Base-by-base conservation (phyloP, 2,888 invertebrate genomes). In the Drosophila koepferae region DNA sequence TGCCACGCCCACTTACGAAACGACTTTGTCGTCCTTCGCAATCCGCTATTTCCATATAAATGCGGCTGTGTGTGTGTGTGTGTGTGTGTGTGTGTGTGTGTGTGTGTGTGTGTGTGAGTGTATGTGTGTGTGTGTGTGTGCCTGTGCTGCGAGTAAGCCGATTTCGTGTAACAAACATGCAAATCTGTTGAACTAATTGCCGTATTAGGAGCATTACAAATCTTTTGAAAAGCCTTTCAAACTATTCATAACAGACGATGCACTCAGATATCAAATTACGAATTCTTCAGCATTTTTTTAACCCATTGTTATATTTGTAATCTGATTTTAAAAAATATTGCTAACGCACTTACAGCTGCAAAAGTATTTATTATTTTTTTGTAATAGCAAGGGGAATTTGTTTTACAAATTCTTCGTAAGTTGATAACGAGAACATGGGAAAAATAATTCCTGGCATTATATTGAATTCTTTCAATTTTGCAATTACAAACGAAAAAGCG, bases 101-200 rank as follows among this genome's bases (percentile, higher is more conserved):
- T 48, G 40, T 44, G 53, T 62, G 14, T 41, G 54, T 56, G n/a
- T 34, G 43, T 43, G 18, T 44, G 53, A n/a, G n/a, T n/a, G n/a
- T n/a, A n/a, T n/a, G n/a, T n/a, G n/a, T n/a, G n/a, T 44, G 53
- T 62, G 14, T 41, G 54, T 56, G 16, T 34, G 43, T 43, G 18
- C 43, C n/a, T 63, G 23, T 60, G 56, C 40, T 31, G 64, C 59
- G 68, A 44, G 73, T 83, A 86, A 84, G 74, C 82, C 63, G 86
- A 82, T 78, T 84, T 78, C 60, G 67, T 64, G 40, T 38, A 55
- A 40, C 81, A 59, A 69, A 64, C 58, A 70, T 49, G 34, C 28
- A 31, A 62, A 49, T 73, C 60, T 58, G 56, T 43, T 61, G 20
- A 66, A 55, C 68, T 77, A 73, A 73, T 76, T 69, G 61, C 41